Conservation (phyloP, 2,113 vertebrate species). For the Piaya cayana region DNA sequence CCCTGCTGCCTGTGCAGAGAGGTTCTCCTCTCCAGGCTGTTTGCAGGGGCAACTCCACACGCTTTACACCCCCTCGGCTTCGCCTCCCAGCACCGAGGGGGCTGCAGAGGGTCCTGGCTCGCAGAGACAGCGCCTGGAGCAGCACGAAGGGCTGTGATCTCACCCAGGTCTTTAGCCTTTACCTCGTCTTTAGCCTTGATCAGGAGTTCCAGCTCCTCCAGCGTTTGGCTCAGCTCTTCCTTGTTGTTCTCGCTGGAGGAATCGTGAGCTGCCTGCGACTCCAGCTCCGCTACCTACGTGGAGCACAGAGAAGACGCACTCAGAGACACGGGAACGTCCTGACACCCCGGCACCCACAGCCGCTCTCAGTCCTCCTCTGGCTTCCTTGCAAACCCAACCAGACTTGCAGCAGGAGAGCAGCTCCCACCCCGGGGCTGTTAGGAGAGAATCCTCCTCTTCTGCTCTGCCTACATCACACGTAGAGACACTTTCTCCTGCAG, state of each 20-base stretch:
- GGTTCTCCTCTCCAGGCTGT: neutral
- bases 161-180: neutral
- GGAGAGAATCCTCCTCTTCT: neutral
- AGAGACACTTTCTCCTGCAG: neutral
- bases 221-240: constrained; percentile 82
- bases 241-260: constrained; percentile 79
- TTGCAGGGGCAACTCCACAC: neutral
- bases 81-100: neutral
- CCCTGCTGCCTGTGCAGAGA: neutral
- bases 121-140: neutral
- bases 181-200: constrained; percentile 95
- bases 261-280: constrained; percentile 78
- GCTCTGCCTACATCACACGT: neutral
- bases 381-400: neutral
- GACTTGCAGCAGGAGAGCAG: neutral
- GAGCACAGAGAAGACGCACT: rapidly evolving
- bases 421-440: neutral
- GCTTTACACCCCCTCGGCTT: neutral
- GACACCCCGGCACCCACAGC: neutral
- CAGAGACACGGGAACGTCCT: neutral
- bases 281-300: constrained; percentile 87
- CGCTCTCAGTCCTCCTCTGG: rapidly evolving
- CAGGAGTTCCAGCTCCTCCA: constrained; percentile 89
- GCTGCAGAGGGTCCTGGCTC: neutral
- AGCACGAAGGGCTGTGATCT: neutral